Percentiles rank a stretch among this genome's conserved stretches.
phyloP scores from a whole-genome alignment of 2,888 invertebrate species.

The Neelides folsomi region DNA sequence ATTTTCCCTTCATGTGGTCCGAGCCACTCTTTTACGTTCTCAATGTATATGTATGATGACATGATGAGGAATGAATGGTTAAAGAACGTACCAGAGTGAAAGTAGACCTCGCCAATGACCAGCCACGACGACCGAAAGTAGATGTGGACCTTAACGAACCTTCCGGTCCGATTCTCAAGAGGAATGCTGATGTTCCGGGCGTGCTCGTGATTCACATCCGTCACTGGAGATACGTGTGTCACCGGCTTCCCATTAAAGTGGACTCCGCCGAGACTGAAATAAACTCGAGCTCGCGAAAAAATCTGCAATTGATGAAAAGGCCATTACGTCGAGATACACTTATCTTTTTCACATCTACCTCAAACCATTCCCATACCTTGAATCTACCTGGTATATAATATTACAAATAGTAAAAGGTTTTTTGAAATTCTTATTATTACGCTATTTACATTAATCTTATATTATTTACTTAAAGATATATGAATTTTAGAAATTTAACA shows the following conservation, averaged over 20 bases:
- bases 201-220: slow-evolving; percentile 47
- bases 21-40: too few relatives aligned
- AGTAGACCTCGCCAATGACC: slow-evolving; percentile 70
- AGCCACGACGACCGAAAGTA: slow-evolving; percentile 67
- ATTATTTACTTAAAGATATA: too few relatives aligned
- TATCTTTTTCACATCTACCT: neutral
- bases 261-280: slow-evolving; percentile 59
- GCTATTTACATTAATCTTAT: too few relatives aligned
- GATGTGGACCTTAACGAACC: slow-evolving; percentile 59
- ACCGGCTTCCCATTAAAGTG: slow-evolving; percentile 56
- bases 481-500: too few relatives aligned
- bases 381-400: too few relatives aligned
- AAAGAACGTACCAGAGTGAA: slow-evolving; percentile 54
- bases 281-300: slow-evolving; percentile 61
- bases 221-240: slow-evolving; percentile 56
- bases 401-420: too few relatives aligned
- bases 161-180: slow-evolving; percentile 60
- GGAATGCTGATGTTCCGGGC: slow-evolving; percentile 69
- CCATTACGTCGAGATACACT: neutral
- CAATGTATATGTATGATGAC: too few relatives aligned
- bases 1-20: too few relatives aligned
- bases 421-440: too few relatives aligned
- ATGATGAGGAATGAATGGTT: too few relatives aligned
- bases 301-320: slow-evolving; percentile 43
- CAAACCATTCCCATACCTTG: too few relatives aligned